Conservation (phyloP, 2,113 vertebrate genomes). For the Aramus guarauna region DNA sequence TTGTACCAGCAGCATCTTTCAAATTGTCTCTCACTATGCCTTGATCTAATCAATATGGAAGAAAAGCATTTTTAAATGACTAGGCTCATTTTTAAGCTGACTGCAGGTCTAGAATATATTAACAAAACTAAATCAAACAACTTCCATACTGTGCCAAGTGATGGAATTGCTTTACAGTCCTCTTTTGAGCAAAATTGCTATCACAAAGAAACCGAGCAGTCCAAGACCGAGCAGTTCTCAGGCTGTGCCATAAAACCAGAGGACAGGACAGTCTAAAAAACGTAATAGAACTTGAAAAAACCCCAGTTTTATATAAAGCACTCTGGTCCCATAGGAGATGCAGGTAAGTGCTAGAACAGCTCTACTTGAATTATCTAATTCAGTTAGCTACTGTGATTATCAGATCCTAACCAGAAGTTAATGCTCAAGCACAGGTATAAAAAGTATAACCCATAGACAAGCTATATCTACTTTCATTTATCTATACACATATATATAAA, state of each 20-base stretch:
- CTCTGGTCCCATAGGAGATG: neutral
- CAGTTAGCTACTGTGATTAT: neutral
- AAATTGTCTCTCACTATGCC: neutral
- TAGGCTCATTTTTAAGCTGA: neutral
- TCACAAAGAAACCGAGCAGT: rapidly evolving
- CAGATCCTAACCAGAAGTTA: neutral
- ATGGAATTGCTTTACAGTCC: neutral
- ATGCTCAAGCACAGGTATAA: neutral
- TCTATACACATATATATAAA: neutral
- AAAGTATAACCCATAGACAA: neutral
- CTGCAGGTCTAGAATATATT: neutral
- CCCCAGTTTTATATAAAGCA: neutral
- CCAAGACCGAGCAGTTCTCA: neutral
- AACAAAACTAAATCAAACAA: neutral
- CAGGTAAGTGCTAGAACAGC: neutral
- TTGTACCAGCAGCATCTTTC: neutral
- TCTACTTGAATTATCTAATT: neutral
- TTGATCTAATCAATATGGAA: neutral
- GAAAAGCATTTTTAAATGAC: neutral
- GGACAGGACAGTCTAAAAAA: neutral
- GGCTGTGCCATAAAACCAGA: neutral
- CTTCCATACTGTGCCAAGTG: neutral
- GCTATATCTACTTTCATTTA: neutral
- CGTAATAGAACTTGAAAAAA: neutral
- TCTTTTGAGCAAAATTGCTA: neutral